Evolutionary conservation across 2,113 vertebrate genomes (phyloP).

Genomic region (Pachypanchax playfairii): DNA sequence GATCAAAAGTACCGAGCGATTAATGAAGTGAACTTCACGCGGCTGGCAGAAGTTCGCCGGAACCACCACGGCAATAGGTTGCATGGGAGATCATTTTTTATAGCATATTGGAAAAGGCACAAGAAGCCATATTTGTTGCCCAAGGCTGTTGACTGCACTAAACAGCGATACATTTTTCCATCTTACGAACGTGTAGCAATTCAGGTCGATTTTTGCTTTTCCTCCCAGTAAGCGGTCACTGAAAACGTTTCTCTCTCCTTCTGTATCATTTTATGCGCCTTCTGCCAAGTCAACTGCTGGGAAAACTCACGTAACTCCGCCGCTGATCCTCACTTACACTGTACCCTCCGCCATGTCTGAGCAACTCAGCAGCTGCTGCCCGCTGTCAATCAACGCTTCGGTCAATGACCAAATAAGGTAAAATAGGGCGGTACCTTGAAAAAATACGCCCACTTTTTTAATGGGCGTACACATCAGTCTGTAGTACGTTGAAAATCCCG

Average conservation of each 20-base stretch:
- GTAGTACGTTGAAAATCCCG: slow-evolving; percentile 65
- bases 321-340: slow-evolving; percentile 72
- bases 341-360: slow-evolving; percentile 85
- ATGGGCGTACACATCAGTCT: slow-evolving; percentile 68
- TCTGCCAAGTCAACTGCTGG: slow-evolving; percentile 57
- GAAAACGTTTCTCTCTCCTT: slow-evolving; percentile 54
- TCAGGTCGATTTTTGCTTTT: slow-evolving; percentile 53
- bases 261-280: slow-evolving; percentile 53
- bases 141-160: slow-evolving; percentile 85
- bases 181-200: slow-evolving; percentile 68
- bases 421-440: slow-evolving; percentile 53
- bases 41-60: slow-evolving; percentile 75
- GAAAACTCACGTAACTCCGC: slow-evolving; percentile 80
- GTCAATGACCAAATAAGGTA: slow-evolving; percentile 75
- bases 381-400: slow-evolving; percentile 81
- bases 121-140: slow-evolving; percentile 90
- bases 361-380: slow-evolving; percentile 84
- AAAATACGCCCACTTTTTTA: slow-evolving; percentile 70
- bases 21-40: slow-evolving; percentile 64
- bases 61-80: slow-evolving; percentile 72
- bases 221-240: slow-evolving; percentile 35
- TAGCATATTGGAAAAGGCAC: slow-evolving; percentile 80
- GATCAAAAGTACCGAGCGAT: slow-evolving; percentile 75
- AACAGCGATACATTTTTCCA: slow-evolving; percentile 80
- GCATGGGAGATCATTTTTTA: slow-evolving; percentile 73